Evolutionary conservation across 2,113 vertebrate genomes (phyloP).

Genomic region (Halichoeres trimaculatus): DNA sequence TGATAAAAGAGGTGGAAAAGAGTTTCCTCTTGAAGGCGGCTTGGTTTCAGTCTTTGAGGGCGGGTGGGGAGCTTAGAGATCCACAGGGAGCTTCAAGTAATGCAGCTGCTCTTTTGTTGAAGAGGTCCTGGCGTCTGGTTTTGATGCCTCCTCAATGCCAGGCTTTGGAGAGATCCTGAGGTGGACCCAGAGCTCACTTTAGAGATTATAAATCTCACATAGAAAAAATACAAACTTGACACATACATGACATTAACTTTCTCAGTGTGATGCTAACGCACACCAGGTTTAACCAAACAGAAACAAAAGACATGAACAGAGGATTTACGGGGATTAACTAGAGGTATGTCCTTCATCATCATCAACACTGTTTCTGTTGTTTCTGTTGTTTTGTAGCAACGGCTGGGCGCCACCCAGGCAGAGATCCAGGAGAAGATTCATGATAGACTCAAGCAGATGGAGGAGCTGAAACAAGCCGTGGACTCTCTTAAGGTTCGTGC

Average conservation of each 20-base stretch:
- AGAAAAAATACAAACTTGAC: no score
- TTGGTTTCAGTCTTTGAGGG: background rate
- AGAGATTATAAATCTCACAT: background rate
- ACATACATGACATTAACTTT: background rate
- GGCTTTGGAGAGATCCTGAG: background rate
- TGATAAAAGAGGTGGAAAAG: background rate
- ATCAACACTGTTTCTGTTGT: slow-evolving; percentile 20
- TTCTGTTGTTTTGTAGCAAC: slow-evolving; percentile 72
- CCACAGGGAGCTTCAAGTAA: background rate
- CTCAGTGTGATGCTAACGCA: background rate
- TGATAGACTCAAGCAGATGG: slow-evolving; percentile 86
- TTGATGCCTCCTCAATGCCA: background rate
- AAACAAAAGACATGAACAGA: background rate
- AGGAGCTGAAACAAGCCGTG: slow-evolving; percentile 85
- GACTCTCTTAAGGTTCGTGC: slow-evolving; percentile 82
- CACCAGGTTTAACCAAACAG: background rate
- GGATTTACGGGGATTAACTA: background rate
- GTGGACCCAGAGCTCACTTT: background rate
- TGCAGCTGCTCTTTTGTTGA: background rate
- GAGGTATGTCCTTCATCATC: background rate
- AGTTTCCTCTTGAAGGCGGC: background rate
- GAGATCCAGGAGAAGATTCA: slow-evolving; percentile 87
- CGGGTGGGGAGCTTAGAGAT: background rate
- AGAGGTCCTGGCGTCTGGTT: background rate
- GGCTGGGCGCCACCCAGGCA: slow-evolving; percentile 84